phyloP scores from a whole-genome alignment of 2,113 vertebrate genomes.

The Pithys albifrons region DNA sequence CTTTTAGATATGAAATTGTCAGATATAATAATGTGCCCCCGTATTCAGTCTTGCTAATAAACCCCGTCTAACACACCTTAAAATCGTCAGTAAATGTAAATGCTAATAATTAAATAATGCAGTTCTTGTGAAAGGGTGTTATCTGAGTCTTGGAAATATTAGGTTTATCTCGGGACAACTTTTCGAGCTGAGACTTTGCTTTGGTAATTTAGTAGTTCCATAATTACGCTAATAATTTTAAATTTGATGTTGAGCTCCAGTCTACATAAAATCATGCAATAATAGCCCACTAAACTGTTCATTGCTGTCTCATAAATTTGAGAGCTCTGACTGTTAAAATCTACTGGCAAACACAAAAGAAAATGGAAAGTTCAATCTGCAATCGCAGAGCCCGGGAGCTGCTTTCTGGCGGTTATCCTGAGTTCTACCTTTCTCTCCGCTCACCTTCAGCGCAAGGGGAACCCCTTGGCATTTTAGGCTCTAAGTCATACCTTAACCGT shows the following conservation, averaged over 20 bases:
- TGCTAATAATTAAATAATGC: conserved; percentile 48
- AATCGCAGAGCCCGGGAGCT: not conserved
- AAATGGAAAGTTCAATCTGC: not conserved
- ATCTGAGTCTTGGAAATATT: conserved; percentile 35
- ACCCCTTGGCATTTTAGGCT: not conserved
- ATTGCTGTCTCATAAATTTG: conserved; percentile 52
- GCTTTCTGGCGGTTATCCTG: not conserved
- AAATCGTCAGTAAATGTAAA: conserved; percentile 51
- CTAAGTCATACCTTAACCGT: not conserved
- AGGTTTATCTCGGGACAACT: conserved; percentile 53
- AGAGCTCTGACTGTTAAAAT: conserved; percentile 19
- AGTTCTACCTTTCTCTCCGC: not conserved
- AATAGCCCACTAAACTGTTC: conserved; percentile 57
- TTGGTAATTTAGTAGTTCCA: conserved; percentile 39
- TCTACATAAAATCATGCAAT: conserved; percentile 47
- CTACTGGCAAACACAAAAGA: conserved; percentile 50
- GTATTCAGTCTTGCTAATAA: conserved; percentile 6
- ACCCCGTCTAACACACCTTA: not conserved
- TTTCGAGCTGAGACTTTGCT: conserved; percentile 22
- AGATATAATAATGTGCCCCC: not conserved
- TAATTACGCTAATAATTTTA: conserved; percentile 61
- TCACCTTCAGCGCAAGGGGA: not conserved
- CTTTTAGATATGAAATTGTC: conserved; percentile 7
- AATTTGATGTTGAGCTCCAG: conserved; percentile 54
- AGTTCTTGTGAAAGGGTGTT: conserved; percentile 19